These are phyloP conservation scores for Poeciliopsis paucimaculata DNA, from an alignment of 2,797 vertebrate genomes.

Conservation along the genomic window DNA sequence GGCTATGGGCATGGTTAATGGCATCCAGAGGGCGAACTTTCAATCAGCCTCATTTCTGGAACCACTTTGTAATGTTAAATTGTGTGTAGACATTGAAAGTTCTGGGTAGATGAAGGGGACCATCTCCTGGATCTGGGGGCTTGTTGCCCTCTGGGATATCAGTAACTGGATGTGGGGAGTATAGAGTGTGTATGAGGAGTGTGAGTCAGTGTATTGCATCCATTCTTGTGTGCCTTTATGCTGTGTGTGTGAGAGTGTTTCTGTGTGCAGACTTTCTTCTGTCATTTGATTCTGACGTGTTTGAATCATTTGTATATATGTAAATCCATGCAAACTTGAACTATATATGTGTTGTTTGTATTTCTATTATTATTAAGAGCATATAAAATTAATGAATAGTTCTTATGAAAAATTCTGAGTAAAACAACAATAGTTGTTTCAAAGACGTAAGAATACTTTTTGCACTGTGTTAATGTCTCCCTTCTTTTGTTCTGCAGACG, in stretches of 20 bases:
- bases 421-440: not conserved
- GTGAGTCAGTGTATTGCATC: not conserved
- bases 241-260: not conserved
- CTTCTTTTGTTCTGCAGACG: slow-evolving; percentile 80
- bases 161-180: not conserved
- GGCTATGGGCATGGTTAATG: too few species aligned
- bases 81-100: not conserved
- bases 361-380: too few species aligned
- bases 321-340: too few species aligned
- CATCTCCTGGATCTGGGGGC: not conserved
- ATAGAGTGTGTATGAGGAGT: not conserved
- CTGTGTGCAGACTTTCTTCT: too few species aligned
- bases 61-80: not conserved
- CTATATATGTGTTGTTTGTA: too few species aligned
- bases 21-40: too few species aligned
- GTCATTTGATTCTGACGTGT: too few species aligned
- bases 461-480: not conserved
- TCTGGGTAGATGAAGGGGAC: not conserved
- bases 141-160: not conserved
- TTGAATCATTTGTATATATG: too few species aligned
- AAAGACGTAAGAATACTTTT: not conserved
- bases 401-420: too few species aligned
- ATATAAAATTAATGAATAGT: too few species aligned
- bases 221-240: not conserved
- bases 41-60: too few species aligned